These are phyloP conservation scores for Sinocyclocheilus anshuiensis DNA, from an alignment of 2,113 vertebrate genomes.

Conservation along the genomic window DNA sequence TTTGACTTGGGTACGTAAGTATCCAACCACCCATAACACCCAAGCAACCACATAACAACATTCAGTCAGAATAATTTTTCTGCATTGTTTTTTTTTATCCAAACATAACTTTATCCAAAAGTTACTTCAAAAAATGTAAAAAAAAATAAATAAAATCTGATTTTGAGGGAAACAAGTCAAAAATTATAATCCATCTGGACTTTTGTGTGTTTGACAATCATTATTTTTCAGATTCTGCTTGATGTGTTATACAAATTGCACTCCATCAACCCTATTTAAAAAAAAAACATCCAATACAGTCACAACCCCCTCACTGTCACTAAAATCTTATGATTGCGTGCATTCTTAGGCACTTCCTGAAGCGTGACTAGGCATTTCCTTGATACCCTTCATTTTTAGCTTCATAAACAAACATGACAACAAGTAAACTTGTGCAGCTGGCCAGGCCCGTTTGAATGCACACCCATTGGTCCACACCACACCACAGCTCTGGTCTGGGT, in stretches of 20 bases:
- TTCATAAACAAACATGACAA: not conserved
- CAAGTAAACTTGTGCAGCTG: constrained; percentile 10
- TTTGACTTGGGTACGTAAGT: too few species aligned
- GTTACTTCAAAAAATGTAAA: too few species aligned
- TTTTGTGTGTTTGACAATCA: too few species aligned
- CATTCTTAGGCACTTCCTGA: not conserved
- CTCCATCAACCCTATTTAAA: not conserved
- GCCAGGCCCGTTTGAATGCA: not conserved
- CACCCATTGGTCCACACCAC: constrained; percentile 22
- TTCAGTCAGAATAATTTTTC: too few species aligned
- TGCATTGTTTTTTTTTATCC: too few species aligned
- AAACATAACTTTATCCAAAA: too few species aligned
- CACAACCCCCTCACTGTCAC: not conserved
- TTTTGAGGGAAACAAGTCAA: too few species aligned
- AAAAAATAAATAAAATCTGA: too few species aligned
- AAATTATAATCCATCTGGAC: too few species aligned
- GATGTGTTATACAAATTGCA: not conserved
- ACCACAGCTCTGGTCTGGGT: constrained; percentile 14
- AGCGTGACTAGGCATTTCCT: not conserved
- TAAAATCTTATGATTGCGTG: not conserved
- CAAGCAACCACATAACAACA: too few species aligned
- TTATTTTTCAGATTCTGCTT: not conserved
- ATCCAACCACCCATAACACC: too few species aligned
- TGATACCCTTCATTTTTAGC: not conserved
- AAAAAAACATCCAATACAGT: not conserved